These are phyloP conservation scores for Pectinophora gossypiella DNA, from an alignment of 1,140 invertebrate genomes.

Conservation along the genomic window DNA sequence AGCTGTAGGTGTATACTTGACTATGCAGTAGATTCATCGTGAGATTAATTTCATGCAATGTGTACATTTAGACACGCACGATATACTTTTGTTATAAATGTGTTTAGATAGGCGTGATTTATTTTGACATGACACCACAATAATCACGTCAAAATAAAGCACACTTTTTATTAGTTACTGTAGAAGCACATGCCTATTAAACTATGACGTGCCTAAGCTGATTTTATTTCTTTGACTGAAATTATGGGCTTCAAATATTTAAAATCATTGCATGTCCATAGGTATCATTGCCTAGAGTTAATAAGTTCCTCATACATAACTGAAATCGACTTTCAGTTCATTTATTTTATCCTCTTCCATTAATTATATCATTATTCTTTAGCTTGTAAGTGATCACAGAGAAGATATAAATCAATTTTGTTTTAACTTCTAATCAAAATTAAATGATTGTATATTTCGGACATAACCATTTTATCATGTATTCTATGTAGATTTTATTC, in stretches of 20 bases:
- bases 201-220: too few species aligned
- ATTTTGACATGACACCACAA: too few species aligned
- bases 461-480: conserved; percentile 57
- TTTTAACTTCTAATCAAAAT: conserved; percentile 57
- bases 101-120: too few species aligned
- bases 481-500: conserved; percentile 30
- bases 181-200: too few species aligned
- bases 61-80: too few species aligned
- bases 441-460: conserved; percentile 67
- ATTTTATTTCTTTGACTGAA: background rate
- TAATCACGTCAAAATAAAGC: too few species aligned
- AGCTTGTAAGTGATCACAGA: conserved; percentile 46
- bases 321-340: conserved; percentile 13
- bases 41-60: too few species aligned
- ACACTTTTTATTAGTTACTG: too few species aligned
- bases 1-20: too few species aligned
- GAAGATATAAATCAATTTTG: conserved; percentile 54
- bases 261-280: background rate
- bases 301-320: conserved; percentile 19
- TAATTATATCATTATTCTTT: conserved; percentile 47
- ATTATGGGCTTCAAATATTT: background rate
- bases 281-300: conserved; percentile 11
- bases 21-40: too few species aligned
- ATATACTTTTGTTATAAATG: too few species aligned
- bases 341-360: conserved; percentile 46